Evolutionary conservation across 1,140 invertebrate genomes (phyloP).

Genomic region (Hyles euphorbiae): DNA sequence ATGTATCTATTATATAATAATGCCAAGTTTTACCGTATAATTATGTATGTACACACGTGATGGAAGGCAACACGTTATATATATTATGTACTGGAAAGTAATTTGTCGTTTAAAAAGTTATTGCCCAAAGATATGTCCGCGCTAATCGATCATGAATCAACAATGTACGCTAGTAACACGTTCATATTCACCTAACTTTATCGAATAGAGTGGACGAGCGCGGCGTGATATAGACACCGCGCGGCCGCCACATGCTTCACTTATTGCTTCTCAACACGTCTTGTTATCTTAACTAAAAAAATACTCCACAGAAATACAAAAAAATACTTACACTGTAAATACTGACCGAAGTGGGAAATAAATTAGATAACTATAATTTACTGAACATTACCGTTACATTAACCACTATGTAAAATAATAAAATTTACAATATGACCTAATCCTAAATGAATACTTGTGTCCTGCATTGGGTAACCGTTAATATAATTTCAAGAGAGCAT

Average conservation of each 20-base stretch:
- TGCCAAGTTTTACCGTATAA: slow-evolving; percentile 18
- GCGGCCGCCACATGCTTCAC: slow-evolving; percentile 16
- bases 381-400: slow-evolving; percentile 31
- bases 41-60: slow-evolving; percentile 11
- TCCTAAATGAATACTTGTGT: slow-evolving; percentile 70
- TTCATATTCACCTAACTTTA: neutral
- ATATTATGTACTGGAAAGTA: neutral
- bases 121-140: too few relatives aligned
- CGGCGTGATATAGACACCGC: neutral
- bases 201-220: slow-evolving; percentile 1
- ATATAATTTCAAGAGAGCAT: slow-evolving; percentile 74
- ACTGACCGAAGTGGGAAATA: slow-evolving; percentile 72
- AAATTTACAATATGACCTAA: slow-evolving; percentile 69
- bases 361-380: slow-evolving; percentile 68
- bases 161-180: neutral
- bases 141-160: too few relatives aligned
- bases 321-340: slow-evolving; percentile 73
- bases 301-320: slow-evolving; percentile 50
- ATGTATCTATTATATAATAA: slow-evolving; percentile 32
- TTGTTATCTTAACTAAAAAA: slow-evolving; percentile 41
- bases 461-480: slow-evolving; percentile 72
- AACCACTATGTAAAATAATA: slow-evolving; percentile 54
- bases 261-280: slow-evolving; percentile 56
- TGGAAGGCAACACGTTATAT: slow-evolving; percentile 16
- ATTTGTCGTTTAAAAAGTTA: too few relatives aligned